Percentiles rank a stretch among this genome's conserved stretches.
Conservation (phyloP, 2,113 vertebrate genomes). For the Ia io region DNA sequence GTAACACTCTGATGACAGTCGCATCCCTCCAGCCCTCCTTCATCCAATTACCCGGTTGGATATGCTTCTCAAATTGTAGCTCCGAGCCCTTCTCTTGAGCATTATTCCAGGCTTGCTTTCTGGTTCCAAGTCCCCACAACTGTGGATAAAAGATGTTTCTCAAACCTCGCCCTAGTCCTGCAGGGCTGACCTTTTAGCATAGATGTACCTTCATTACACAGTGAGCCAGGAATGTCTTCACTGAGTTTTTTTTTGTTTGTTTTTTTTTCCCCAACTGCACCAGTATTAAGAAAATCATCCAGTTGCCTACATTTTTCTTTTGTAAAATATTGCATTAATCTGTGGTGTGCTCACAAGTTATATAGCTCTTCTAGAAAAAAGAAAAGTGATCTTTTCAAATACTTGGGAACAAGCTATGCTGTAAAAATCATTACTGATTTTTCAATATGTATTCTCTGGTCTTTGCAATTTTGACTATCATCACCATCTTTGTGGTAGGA, state of each 20-base stretch:
- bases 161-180: not conserved
- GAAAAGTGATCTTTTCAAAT: slow-evolving; percentile 18
- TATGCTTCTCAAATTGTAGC: not conserved
- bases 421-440: not conserved
- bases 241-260: not conserved
- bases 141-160: not conserved
- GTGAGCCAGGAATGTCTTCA: not conserved
- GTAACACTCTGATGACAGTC: not conserved
- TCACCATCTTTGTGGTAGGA: not conserved
- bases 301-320: not conserved
- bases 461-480: not conserved
- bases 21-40: not conserved
- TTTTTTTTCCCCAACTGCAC: not conserved
- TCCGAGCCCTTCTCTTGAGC: not conserved
- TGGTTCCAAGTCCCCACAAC: not conserved
- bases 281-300: not conserved
- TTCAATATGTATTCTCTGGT: not conserved
- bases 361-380: not conserved
- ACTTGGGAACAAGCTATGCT: not conserved
- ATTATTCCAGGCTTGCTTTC: not conserved
- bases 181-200: not conserved
- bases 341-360: not conserved
- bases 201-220: not conserved
- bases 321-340: slow-evolving; percentile 3
- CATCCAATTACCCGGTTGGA: not conserved